These are phyloP conservation scores for Helicoverpa armigera DNA, from an alignment of 1,140 invertebrate genomes.

Conservation along the genomic window DNA sequence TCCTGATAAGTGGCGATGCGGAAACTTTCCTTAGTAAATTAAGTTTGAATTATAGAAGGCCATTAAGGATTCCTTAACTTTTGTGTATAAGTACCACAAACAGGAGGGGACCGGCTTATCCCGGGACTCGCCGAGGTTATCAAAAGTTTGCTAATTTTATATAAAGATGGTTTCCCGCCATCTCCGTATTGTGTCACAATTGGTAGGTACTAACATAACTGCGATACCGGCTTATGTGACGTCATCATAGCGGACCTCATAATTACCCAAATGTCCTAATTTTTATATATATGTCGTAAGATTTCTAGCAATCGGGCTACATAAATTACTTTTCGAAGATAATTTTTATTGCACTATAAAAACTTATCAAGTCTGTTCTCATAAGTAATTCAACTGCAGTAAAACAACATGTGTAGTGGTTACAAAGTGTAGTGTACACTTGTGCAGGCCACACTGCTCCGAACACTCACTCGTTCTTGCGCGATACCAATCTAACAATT, in stretches of 20 bases:
- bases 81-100: slow-evolving; percentile 30
- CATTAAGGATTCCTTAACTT: slow-evolving; percentile 33
- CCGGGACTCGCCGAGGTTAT: slow-evolving; percentile 4
- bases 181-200: slow-evolving; percentile 7
- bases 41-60: slow-evolving; percentile 22
- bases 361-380: too few species aligned
- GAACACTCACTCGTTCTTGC: not conserved
- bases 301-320: too few species aligned
- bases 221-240: not conserved
- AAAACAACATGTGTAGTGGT: not conserved
- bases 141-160: slow-evolving; percentile 36
- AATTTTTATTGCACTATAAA: too few species aligned
- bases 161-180: slow-evolving; percentile 29
- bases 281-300: too few species aligned
- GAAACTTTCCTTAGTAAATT: slow-evolving; percentile 10
- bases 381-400: too few species aligned
- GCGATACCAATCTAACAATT: slow-evolving; percentile 1
- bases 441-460: not conserved
- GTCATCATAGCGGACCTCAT: not conserved
- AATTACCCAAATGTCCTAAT: too few species aligned
- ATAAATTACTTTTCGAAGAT: too few species aligned
- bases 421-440: not conserved
- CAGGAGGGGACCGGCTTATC: slow-evolving; percentile 2
- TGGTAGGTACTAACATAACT: not conserved
- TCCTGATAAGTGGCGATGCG: not conserved